Conservation (phyloP, 2,888 invertebrate species). For the Sympetrum striolatum region DNA sequence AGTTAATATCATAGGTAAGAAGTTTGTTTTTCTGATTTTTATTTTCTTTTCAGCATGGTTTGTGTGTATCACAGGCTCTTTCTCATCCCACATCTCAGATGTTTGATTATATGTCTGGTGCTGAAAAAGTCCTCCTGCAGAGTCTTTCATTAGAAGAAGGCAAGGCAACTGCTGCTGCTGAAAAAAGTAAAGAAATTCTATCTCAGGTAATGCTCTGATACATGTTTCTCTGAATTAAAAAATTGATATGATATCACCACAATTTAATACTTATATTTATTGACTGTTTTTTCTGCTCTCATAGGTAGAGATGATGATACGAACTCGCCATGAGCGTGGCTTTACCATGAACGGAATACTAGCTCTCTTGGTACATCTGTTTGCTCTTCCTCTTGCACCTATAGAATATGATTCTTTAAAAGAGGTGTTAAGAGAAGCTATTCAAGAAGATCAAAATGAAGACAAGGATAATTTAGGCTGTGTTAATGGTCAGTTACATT, state of each 20-base stretch:
- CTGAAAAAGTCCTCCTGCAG: conserved; percentile 24
- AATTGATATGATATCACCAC: not conserved
- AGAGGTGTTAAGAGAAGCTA: conserved; percentile 63
- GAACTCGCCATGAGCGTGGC: conserved; percentile 63
- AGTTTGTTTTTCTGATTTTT: no score
- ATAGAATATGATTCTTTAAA: conserved; percentile 62
- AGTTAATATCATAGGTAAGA: no score
- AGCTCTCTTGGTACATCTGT: conserved; percentile 67
- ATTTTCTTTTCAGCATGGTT: not conserved
- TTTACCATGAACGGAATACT: conserved; percentile 67
- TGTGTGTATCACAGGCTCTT: conserved; percentile 24
- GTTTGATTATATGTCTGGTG: conserved; percentile 29
- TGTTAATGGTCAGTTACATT: not conserved
- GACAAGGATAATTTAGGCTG: not conserved
- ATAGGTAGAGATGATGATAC: conserved; percentile 67
- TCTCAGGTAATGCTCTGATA: conserved; percentile 44
- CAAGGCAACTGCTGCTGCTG: conserved; percentile 54
- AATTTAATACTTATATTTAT: not conserved
- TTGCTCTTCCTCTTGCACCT: conserved; percentile 61
- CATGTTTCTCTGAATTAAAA: no score
- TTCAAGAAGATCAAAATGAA: conserved; percentile 63
- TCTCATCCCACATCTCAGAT: conserved; percentile 23
- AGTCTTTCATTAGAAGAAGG: conserved; percentile 27
- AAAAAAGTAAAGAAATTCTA: conserved; percentile 56
- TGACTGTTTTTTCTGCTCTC: conserved; percentile 48